Evolutionary conservation across 2,113 vertebrate species (phyloP).

Genomic region (Puffinus mauretanicus): DNA sequence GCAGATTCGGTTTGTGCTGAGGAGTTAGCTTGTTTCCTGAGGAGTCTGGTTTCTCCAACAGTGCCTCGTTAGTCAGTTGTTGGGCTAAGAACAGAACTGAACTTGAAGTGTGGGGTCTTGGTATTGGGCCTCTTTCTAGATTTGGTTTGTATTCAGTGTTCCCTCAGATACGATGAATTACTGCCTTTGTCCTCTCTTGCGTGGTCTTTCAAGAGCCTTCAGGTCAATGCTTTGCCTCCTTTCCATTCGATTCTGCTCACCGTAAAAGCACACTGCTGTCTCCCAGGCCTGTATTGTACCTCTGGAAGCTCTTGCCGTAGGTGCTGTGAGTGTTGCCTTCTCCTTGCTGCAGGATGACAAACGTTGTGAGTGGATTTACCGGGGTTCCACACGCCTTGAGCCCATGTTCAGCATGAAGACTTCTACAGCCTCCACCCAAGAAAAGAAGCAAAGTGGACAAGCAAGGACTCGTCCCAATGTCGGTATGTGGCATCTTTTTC

Average conservation of each 20-base stretch:
- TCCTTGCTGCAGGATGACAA: constrained; percentile 85
- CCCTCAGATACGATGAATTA: rapidly evolving
- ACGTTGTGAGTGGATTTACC: constrained; percentile 97
- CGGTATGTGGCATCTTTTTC: constrained; percentile 69
- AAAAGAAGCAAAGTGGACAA: constrained; percentile 92
- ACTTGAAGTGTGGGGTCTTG: neutral
- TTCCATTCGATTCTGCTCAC: rapidly evolving
- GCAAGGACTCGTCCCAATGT: constrained; percentile 91
- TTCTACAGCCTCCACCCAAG: constrained; percentile 86
- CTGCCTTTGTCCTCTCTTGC: neutral
- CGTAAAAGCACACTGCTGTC: rapidly evolving
- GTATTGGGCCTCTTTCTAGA: neutral
- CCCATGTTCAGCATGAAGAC: constrained; percentile 99
- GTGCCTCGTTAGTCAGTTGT: no score
- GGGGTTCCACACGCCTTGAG: constrained; percentile 93
- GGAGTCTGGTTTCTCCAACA: neutral
- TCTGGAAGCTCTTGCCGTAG: neutral
- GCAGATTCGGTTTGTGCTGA: neutral
- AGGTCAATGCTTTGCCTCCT: neutral
- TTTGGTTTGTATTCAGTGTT: neutral
- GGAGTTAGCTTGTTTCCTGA: neutral
- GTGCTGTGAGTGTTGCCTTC: rapidly evolving
- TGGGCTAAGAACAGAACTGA: neutral
- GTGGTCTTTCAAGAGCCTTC: neutral
- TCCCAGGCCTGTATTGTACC: rapidly evolving